Base-by-base conservation (phyloP, 2,888 invertebrate species). In the Tipula lateralis region DNA sequence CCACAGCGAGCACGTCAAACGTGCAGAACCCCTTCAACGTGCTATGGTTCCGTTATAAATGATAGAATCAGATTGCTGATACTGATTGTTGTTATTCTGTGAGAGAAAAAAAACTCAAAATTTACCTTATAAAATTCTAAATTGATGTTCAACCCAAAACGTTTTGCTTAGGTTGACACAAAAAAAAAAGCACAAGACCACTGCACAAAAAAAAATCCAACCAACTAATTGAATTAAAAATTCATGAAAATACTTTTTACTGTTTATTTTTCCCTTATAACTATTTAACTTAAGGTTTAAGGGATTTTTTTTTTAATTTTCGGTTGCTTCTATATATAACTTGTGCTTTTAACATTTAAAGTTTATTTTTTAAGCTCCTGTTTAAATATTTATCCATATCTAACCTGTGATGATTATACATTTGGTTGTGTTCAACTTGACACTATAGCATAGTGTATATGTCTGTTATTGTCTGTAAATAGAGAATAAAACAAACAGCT, bases 251-350 rank as follows among this genome's bases (percentile, higher is more conserved):
- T 66, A 66, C 9, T 24, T 66, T 13, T 3, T 44, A 50, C 66
- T 66, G 66, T 66, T 66, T 66, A 66, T 66, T 24, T 66, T 66
- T 19, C 66, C 24, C 24, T 24, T 66, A 66, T 66, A 9, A 66
- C 66, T 66, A 66, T 66, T 66, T 66, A 66, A 24, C 66, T 66
- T 66, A 50, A 44, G 66, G 66, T 66, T 66, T 19, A 66, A 66
- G 7, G 66, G 66, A 66, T 66, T 66, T 66, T n/a, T 44, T 39
- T 66, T 24, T 66, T 66, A 24, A 66, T 66, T 66, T 66, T 12
- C 12, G 12, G 66, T 66, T 24, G 44, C 24, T 24, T 24, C 24
- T 66, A 3, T 16, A 7, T 44, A 7, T 16, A 6, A 9, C 5
- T 36, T 6, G n/a, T 16, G 44, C 5, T 66, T 66, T 19, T 66